Base-by-base conservation (phyloP, 2,113 vertebrate species). In the Seriola rivoliana region DNA sequence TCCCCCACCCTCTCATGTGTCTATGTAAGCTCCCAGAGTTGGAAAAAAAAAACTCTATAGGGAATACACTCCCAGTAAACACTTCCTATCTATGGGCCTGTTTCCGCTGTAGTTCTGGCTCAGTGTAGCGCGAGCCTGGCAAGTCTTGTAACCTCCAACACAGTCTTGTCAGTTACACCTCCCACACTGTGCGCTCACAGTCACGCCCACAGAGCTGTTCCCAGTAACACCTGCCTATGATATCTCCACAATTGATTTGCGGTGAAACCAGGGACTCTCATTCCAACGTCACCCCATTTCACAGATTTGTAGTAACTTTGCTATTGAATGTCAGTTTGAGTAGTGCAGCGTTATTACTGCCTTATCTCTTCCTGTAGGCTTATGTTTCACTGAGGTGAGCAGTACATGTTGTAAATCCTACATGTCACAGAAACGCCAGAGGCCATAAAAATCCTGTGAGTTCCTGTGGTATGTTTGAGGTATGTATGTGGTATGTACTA, bases 101-200 rank as follows among this genome's bases (percentile, higher is more conserved):
- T 76, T 89, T 94, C 88, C 79, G 81, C 58, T 50, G 71, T 23
- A 40, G 10, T 64, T 75, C 80, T 83, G 88, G 80, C 89, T 89
- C 68, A 23, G 68, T 59, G 40, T 62, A 8, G 34, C 6, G 50
- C 60, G 75, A 57, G 65, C 44, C 75, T 80, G 88, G 85, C 78
- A 76, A n/a, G 75, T 67, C 59, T 77, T 38, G 64, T 55, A 57
- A 50, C 54, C 63, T 71, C 75, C 81, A 77, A 66, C 82, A 54
- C 76, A 14, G 42, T 69, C 79, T 66, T 78, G 86, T 82, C 80
- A 85, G 71, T 67, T 23, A 14, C 66, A 32, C 77, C 82, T 54
- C 92, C 87, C 66, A 82, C 85, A 36, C 81, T 60, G 79, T 85
- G 84, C 92, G 68, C 67, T 90, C 82, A 88, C 52, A n/a, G 48